Conservation (phyloP, 2,113 vertebrate genomes). For the Sula dactylatra region DNA sequence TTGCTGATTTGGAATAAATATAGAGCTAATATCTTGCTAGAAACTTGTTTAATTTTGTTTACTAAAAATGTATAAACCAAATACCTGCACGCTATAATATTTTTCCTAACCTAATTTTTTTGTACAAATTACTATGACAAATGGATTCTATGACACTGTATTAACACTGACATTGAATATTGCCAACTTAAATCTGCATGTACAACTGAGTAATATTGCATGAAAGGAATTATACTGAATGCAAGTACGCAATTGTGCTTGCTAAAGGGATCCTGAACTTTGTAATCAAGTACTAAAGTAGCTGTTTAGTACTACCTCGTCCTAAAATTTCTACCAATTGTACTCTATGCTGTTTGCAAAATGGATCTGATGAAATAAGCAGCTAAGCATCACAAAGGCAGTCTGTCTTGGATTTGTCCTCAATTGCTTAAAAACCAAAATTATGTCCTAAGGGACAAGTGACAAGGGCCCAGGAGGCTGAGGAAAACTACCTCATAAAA, state of each 20-base stretch:
- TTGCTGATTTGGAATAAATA: slow-evolving; percentile 48
- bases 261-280: slow-evolving; percentile 33
- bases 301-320: slow-evolving; percentile 59
- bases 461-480: slow-evolving; percentile 98
- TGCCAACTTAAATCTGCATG: slow-evolving; percentile 69
- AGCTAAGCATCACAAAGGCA: slow-evolving; percentile 68
- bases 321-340: slow-evolving; percentile 60
- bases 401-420: slow-evolving; percentile 70
- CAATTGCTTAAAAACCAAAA: slow-evolving; percentile 77
- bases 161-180: slow-evolving; percentile 56
- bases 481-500: slow-evolving; percentile 99
- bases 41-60: slow-evolving; percentile 40
- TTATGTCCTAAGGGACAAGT: slow-evolving; percentile 99
- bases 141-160: slow-evolving; percentile 30
- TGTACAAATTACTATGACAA: slow-evolving; percentile 35
- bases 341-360: slow-evolving; percentile 61
- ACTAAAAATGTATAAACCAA: slow-evolving; percentile 49
- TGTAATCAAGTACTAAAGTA: slow-evolving; percentile 39
- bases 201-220: slow-evolving; percentile 74
- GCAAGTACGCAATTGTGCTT: slow-evolving; percentile 48
- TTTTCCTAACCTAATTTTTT: slow-evolving; percentile 64
- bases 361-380: slow-evolving; percentile 57
- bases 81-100: slow-evolving; percentile 67
- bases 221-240: slow-evolving; percentile 69
- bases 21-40: slow-evolving; percentile 58